Evolutionary conservation across 2,888 invertebrate genomes (phyloP).

Genomic region (Drosophila helvetica): DNA sequence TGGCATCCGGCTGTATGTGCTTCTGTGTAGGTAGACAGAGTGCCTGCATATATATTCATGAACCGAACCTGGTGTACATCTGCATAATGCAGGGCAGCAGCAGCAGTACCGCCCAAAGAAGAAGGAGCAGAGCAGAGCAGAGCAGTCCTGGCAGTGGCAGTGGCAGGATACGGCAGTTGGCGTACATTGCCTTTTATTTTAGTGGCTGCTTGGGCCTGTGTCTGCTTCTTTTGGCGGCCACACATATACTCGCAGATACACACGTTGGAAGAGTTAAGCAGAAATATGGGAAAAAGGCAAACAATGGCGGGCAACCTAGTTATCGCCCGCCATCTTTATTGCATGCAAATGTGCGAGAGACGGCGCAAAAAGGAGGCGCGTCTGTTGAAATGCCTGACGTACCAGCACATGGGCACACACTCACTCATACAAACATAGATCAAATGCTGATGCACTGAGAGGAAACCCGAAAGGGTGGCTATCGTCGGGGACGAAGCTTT

Average conservation of each 20-base stretch:
- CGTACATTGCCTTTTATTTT: slow-evolving; percentile 77
- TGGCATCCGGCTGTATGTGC: slow-evolving; percentile 13
- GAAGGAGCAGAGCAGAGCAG: slow-evolving; percentile 13
- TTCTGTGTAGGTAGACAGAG: slow-evolving; percentile 61
- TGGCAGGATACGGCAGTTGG: slow-evolving; percentile 75
- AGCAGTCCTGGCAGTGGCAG: slow-evolving; percentile 53
- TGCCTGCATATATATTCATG: slow-evolving; percentile 75
- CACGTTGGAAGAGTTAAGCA: slow-evolving; percentile 12
- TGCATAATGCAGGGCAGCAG: slow-evolving; percentile 76
- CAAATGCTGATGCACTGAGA: slow-evolving; percentile 23
- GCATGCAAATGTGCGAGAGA: slow-evolving; percentile 79
- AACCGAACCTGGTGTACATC: slow-evolving; percentile 78
- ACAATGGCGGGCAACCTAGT: slow-evolving; percentile 77
- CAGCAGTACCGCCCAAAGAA: slow-evolving; percentile 36
- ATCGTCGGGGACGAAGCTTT: too few species aligned
- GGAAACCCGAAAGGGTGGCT: neutral
- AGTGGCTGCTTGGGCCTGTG: slow-evolving; percentile 56
- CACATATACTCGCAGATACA: slow-evolving; percentile 41
- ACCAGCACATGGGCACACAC: slow-evolving; percentile 19
- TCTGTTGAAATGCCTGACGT: slow-evolving; percentile 73
- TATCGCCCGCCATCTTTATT: slow-evolving; percentile 78
- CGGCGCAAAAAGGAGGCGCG: slow-evolving; percentile 65
- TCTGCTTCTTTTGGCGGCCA: slow-evolving; percentile 60
- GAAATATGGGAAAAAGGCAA: slow-evolving; percentile 70
- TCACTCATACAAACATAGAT: slow-evolving; percentile 5